Conservation (phyloP, 2,888 invertebrate species). For the Sipunculus nudus region DNA sequence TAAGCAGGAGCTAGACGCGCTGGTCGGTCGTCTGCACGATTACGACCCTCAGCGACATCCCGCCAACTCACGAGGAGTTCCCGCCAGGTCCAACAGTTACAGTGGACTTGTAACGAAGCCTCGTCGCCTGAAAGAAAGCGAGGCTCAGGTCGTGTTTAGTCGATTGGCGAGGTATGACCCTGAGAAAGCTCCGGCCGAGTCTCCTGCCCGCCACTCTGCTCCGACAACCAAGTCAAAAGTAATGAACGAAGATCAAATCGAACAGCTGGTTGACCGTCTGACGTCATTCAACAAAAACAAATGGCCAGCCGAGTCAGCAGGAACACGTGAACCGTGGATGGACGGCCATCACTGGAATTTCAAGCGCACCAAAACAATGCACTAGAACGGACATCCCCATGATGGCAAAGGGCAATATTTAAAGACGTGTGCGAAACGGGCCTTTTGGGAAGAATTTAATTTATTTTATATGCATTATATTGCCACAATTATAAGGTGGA, state of each 20-base stretch:
- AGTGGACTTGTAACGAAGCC: conserved; percentile 1
- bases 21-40: conserved; percentile 1
- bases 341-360: conserved; percentile 6
- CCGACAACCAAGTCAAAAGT: neutral
- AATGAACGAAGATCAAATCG: conserved; percentile 1
- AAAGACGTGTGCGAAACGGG: too few species aligned
- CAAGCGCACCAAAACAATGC: neutral
- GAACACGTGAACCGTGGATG: conserved; percentile 1
- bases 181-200: conserved; percentile 11
- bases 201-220: neutral
- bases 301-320: conserved; percentile 15
- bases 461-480: too few species aligned
- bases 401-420: too few species aligned
- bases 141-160: conserved; percentile 1
- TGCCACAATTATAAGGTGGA: too few species aligned
- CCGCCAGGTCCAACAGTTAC: neutral
- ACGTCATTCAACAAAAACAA: conserved; percentile 8
- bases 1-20: neutral
- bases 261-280: conserved; percentile 5
- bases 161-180: conserved; percentile 10
- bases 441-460: too few species aligned
- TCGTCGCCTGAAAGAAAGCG: neutral
- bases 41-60: conserved; percentile 6
- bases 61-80: conserved; percentile 7
- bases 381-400: too few species aligned